These are phyloP conservation scores for Bathynomus jamesi DNA, from an alignment of 1,140 invertebrate species.

Conservation along the genomic window DNA sequence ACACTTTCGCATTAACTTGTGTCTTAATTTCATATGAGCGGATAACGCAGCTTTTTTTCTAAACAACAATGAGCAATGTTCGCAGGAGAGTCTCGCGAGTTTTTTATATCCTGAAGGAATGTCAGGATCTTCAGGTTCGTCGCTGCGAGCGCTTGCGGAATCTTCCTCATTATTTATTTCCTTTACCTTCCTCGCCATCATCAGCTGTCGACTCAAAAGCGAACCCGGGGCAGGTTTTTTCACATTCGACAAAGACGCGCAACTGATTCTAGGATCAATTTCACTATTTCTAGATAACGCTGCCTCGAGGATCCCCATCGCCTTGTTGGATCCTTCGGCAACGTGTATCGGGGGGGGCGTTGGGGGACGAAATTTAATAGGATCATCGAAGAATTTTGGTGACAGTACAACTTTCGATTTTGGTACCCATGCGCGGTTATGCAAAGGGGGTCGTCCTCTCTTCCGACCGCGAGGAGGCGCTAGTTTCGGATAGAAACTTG, in stretches of 20 bases:
- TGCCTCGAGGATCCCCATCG: neutral
- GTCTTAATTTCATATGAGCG: conserved; percentile 32
- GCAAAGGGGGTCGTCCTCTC: neutral
- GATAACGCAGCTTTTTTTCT: conserved; percentile 28
- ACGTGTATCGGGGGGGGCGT: neutral
- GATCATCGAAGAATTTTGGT: neutral
- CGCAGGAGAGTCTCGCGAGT: neutral
- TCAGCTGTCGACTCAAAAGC: neutral
- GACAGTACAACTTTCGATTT: neutral
- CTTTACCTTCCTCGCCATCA: neutral
- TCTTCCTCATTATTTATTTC: neutral
- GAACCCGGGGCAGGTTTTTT: neutral
- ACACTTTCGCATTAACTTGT: conserved; percentile 23
- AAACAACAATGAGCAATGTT: conserved; percentile 20
- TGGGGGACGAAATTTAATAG: neutral
- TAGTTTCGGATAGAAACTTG: neutral
- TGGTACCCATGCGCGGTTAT: neutral
- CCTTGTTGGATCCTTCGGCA: neutral
- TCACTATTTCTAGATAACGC: neutral
- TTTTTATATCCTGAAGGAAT: neutral
- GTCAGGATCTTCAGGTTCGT: neutral
- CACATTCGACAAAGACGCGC: neutral
- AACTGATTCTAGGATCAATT: too few species aligned
- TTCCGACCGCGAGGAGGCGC: neutral
- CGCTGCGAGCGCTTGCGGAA: neutral